phyloP scores from a whole-genome alignment of 2,797 vertebrate genomes.

The Protosalanx chinensis region DNA sequence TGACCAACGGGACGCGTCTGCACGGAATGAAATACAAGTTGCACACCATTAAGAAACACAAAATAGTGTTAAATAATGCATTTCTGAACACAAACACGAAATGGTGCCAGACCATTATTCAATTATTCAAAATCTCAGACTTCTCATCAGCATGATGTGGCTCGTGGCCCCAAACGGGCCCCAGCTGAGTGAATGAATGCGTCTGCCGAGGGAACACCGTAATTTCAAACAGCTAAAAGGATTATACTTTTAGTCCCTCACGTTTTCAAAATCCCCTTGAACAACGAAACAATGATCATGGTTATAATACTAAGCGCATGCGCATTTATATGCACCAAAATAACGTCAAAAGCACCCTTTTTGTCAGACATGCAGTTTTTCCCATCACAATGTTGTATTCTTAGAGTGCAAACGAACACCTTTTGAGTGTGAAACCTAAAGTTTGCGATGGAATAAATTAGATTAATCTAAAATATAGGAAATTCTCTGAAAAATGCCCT shows the following conservation, averaged over 20 bases:
- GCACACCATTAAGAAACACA: background rate
- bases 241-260: constrained; percentile 63
- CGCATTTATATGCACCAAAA: too few species aligned
- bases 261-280: constrained; percentile 62
- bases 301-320: constrained; percentile 51
- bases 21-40: background rate
- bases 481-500: constrained; percentile 70
- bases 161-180: constrained; percentile 7
- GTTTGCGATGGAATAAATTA: constrained; percentile 61
- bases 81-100: background rate
- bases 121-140: background rate
- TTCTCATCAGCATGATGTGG: background rate
- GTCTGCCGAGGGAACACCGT: constrained; percentile 73
- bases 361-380: background rate
- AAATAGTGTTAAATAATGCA: background rate
- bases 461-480: constrained; percentile 69
- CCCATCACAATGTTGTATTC: background rate
- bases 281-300: constrained; percentile 55
- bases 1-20: background rate
- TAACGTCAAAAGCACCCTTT: background rate
- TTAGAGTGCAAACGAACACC: background rate
- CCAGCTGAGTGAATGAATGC: constrained; percentile 50
- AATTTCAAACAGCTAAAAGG: constrained; percentile 67
- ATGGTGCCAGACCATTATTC: constrained; percentile 6
- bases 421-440: constrained; percentile 43